A percentile compares a stretch with the other conserved stretches of the same genome.
phyloP scores from a whole-genome alignment of 1,140 invertebrate species.

The Aethina tumida region DNA sequence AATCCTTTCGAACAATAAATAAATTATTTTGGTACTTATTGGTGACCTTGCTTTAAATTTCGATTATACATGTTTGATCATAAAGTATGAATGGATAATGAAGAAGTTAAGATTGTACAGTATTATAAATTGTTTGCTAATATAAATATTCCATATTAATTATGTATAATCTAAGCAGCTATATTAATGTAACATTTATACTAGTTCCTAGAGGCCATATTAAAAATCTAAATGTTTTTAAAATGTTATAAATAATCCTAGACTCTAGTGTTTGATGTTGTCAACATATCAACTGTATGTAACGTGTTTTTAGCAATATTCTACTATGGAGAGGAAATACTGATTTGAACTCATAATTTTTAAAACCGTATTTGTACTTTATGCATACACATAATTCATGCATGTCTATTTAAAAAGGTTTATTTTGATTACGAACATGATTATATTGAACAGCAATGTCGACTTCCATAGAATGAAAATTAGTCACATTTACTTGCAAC shows the following conservation, averaged over 20 bases:
- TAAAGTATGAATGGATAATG: constrained; percentile 4
- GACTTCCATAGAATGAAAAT: constrained; percentile 10
- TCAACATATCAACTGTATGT: constrained; percentile 31
- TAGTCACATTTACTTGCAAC: constrained; percentile 15
- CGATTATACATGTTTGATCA: neutral
- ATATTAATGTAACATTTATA: constrained; percentile 15
- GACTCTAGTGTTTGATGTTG: constrained; percentile 29
- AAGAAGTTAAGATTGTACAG: constrained; percentile 20
- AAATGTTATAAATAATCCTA: constrained; percentile 16
- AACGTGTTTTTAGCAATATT: constrained; percentile 27
- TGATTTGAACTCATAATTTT: constrained; percentile 6
- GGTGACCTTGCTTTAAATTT: too few species aligned
- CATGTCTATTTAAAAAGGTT: neutral
- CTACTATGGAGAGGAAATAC: constrained; percentile 11
- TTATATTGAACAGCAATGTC: constrained; percentile 7
- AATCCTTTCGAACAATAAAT: too few species aligned
- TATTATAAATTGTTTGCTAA: constrained; percentile 25
- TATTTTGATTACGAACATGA: constrained; percentile 3
- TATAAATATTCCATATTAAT: constrained; percentile 21
- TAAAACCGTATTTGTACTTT: constrained; percentile 6
- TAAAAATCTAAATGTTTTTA: constrained; percentile 22
- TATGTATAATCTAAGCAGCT: constrained; percentile 6
- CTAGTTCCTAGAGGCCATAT: constrained; percentile 27
- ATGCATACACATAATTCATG: neutral
- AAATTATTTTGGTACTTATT: too few species aligned